Evolutionary conservation across 2,797 vertebrate species (phyloP).

Genomic region (Hydrolagus colliei): DNA sequence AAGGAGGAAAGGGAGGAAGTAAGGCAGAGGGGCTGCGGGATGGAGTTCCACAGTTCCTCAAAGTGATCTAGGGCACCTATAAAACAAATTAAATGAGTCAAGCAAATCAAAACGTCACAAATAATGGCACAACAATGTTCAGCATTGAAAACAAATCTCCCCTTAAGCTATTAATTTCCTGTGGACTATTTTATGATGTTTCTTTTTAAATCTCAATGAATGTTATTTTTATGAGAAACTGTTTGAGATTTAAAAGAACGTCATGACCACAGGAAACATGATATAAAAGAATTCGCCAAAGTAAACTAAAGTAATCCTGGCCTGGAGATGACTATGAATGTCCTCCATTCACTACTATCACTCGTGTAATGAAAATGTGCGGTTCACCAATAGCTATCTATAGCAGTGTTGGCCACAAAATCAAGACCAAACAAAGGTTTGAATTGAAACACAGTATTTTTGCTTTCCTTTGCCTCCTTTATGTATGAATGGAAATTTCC

Average conservation of each 20-base stretch:
- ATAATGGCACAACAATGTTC: too few species aligned
- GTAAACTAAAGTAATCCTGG: slow-evolving; percentile 7
- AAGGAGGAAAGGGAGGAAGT: too few species aligned
- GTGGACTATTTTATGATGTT: not conserved
- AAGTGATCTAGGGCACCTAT: too few species aligned
- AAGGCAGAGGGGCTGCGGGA: too few species aligned
- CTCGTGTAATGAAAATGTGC: not conserved
- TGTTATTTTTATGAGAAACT: slow-evolving; percentile 4
- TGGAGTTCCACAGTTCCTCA: too few species aligned
- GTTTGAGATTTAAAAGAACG: not conserved
- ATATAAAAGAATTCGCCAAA: not conserved
- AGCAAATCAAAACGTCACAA: not conserved
- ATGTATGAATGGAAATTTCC: slow-evolving; percentile 13
- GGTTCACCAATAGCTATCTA: slow-evolving; percentile 7
- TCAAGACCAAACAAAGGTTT: not conserved
- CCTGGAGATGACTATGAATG: not conserved
- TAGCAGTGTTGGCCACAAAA: not conserved
- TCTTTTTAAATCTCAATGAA: not conserved
- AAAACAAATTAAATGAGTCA: too few species aligned
- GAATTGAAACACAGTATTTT: not conserved
- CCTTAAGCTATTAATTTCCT: not conserved
- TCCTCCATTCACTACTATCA: slow-evolving; percentile 15
- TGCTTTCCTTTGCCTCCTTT: not conserved
- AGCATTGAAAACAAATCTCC: not conserved
- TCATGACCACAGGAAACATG: not conserved